Conservation (phyloP, 2,888 invertebrate species). For the Thymelicus lineola region DNA sequence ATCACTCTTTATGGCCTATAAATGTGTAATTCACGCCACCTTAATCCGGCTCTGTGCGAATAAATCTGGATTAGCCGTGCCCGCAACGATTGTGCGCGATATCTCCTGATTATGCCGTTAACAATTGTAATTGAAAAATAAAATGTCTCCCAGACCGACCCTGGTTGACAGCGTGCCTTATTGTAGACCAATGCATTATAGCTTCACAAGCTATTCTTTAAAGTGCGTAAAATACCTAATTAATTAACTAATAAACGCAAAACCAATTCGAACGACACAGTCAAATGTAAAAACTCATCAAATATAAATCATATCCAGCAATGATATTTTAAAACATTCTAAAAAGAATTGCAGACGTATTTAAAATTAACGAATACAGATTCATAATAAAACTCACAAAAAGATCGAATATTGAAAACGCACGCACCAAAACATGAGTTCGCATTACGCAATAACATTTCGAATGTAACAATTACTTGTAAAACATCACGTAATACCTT, state of each 20-base stretch:
- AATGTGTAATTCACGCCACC: constrained; percentile 84
- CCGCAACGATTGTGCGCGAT: constrained; percentile 75
- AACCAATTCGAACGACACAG: no score
- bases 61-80: constrained; percentile 83
- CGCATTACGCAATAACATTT: constrained; percentile 17
- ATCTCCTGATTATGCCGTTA: constrained; percentile 81
- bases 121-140: constrained; percentile 85
- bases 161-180: constrained; percentile 37
- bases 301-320: no score
- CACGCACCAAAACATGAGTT: constrained; percentile 1
- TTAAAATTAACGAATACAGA: background rate
- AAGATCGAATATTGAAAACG: constrained; percentile 7
- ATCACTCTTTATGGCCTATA: constrained; percentile 85
- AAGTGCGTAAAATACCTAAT: background rate
- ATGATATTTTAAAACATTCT: background rate
- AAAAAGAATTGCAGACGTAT: background rate
- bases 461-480: constrained; percentile 32
- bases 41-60: constrained; percentile 81
- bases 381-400: background rate
- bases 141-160: constrained; percentile 48
- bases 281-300: no score
- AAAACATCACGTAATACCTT: constrained; percentile 38
- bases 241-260: background rate
- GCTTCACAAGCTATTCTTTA: no score
- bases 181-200: background rate